Conservation (phyloP, 2,888 invertebrate genomes). For the Acanthopleura granulata region DNA sequence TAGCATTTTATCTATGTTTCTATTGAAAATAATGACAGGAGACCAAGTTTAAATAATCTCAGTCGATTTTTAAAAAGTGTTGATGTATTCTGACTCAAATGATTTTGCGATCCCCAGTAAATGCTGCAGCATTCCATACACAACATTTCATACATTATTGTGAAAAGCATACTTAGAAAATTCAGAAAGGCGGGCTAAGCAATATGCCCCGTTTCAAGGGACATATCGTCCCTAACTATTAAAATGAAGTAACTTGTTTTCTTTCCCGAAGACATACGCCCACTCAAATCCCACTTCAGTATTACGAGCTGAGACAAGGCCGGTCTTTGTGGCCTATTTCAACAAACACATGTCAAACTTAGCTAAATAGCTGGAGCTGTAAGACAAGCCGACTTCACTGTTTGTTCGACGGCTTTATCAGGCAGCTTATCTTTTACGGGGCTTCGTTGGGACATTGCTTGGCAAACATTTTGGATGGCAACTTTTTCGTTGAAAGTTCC, state of each 20-base stretch:
- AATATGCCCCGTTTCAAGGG: no score
- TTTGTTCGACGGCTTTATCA: background rate
- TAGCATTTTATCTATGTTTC: no score
- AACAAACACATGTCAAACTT: constrained; percentile 17
- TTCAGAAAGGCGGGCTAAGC: no score
- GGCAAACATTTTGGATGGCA: constrained; percentile 12
- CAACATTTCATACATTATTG: no score
- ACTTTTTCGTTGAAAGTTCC: constrained; percentile 2
- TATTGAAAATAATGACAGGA: no score
- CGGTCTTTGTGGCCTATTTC: constrained; percentile 12
- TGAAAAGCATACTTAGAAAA: no score
- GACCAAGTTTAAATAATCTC: no score
- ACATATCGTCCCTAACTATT: no score
- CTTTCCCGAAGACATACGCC: background rate
- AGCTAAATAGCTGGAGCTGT: background rate
- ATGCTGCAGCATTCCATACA: no score
- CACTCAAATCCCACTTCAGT: constrained; percentile 13
- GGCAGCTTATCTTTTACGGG: constrained; percentile 7
- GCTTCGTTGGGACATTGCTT: constrained; percentile 5
- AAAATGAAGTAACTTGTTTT: constrained; percentile 10
- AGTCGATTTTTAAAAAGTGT: no score
- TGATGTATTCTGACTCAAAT: no score
- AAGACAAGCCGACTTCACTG: background rate
- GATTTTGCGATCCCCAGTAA: no score
- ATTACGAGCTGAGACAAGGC: background rate